Evolutionary conservation across 2,113 vertebrate genomes (phyloP).

Genomic region (Eptesicus fuscus): DNA sequence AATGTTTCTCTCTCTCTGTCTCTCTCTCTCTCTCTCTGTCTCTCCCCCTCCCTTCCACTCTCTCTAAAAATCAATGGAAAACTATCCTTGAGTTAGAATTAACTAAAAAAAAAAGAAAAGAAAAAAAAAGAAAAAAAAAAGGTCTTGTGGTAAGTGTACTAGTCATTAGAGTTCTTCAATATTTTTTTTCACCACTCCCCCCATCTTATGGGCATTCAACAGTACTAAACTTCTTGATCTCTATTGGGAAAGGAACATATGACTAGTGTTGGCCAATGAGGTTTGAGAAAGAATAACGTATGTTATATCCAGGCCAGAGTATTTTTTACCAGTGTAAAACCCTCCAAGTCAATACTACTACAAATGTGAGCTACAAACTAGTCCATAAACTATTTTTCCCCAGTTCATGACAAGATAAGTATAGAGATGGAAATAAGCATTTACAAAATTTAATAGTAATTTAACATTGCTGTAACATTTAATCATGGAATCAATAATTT

Average conservation of each 20-base stretch:
- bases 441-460: background rate
- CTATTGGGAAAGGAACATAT: background rate
- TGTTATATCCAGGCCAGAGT: background rate
- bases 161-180: background rate
- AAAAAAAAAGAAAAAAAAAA: background rate
- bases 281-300: background rate
- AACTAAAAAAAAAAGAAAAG: background rate
- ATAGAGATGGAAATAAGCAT: background rate
- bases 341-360: background rate
- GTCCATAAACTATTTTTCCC: background rate
- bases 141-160: background rate
- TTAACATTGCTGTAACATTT: background rate
- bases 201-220: background rate
- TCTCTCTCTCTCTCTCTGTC: no score
- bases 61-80: no score
- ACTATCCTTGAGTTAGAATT: no score
- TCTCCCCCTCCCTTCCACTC: no score
- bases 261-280: background rate
- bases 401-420: background rate
- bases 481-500: background rate
- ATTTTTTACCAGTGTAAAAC: background rate
- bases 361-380: background rate
- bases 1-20: no score
- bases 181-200: background rate
- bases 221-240: background rate